These are phyloP conservation scores for Adrianichthys oophorus DNA, from an alignment of 2,797 vertebrate genomes.

Conservation along the genomic window DNA sequence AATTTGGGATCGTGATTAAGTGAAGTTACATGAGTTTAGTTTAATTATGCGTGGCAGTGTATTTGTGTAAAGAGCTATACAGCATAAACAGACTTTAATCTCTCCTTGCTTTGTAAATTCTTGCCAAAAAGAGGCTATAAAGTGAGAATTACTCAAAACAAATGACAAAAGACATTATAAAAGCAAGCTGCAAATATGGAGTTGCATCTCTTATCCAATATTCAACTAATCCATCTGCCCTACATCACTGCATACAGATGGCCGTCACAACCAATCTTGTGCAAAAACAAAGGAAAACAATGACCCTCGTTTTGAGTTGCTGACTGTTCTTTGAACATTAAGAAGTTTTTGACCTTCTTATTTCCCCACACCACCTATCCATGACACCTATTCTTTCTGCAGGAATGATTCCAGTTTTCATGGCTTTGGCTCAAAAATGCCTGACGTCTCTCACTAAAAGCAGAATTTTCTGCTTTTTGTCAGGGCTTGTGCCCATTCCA, in stretches of 20 bases:
- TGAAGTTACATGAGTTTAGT: not conserved
- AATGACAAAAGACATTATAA: slow-evolving; percentile 52
- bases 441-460: slow-evolving; percentile 6
- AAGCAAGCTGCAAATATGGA: slow-evolving; percentile 48
- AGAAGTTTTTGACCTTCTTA: slow-evolving; percentile 24
- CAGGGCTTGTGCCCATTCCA: slow-evolving; percentile 5
- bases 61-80: not conserved
- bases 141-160: slow-evolving; percentile 26
- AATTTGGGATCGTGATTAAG: too few relatives aligned
- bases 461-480: slow-evolving; percentile 19
- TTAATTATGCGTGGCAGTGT: not conserved
- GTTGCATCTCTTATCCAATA: slow-evolving; percentile 72
- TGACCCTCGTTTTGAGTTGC: slow-evolving; percentile 31
- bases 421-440: slow-evolving; percentile 18
- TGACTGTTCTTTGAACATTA: slow-evolving; percentile 26
- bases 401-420: slow-evolving; percentile 21
- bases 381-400: slow-evolving; percentile 10
- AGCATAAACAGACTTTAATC: not conserved
- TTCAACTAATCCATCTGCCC: slow-evolving; percentile 74
- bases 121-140: slow-evolving; percentile 6
- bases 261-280: slow-evolving; percentile 66
- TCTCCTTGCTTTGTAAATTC: slow-evolving; percentile 10
- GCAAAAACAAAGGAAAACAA: slow-evolving; percentile 50
- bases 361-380: slow-evolving; percentile 12
- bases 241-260: slow-evolving; percentile 63